Base-by-base conservation (phyloP, 2,888 invertebrate genomes). In the Teinopalpus imperialis region DNA sequence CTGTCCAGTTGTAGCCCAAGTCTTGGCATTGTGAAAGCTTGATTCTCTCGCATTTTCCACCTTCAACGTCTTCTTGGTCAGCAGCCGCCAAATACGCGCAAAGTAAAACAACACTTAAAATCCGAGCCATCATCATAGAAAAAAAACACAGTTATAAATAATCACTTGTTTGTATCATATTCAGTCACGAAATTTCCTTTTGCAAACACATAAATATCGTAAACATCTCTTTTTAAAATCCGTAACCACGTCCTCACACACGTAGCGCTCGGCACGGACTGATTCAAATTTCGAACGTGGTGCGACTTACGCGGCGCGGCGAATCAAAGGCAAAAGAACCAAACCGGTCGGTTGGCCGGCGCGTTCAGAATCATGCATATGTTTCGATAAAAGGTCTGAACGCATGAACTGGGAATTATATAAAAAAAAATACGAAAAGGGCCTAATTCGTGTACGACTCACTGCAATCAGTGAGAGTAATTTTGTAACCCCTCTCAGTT, bases 1-100 rank as follows among this genome's bases (percentile, higher is more conserved):
- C 91, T 14, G 97, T 97, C 85, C 93, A 92, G 82, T 96, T 96
- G 86, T 97, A 97, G 58, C 94, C 93, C 72, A 97, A 88, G 63
- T 94, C 94, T 73, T 93, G 92, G 74, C 97, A 97, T 79, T 94
- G 90, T 30, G 94, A 93, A 48, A 95, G 93, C 43, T 90, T 90
- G 68, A 97, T 95, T 65, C 92, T 90, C 81, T 96, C 94, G 79
- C 97, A 97, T 71, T 93, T 93, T 42, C 81, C 86, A 66, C 86
- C 83, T 61, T 90, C 78, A 52, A 63, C 56, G 60, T 86, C 76
- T 52, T 87, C 83, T 58, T 85, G 81, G 53, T 82, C 83, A 57
- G 86, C 81, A 53, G 81, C 69, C 52, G 75, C 74, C 71, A 79
- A 70, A 72, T 74, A 71, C 48, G 55, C 63, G 60, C 74, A 65